Base-by-base conservation (phyloP, 2,888 invertebrate species). In the Drosophila borealis region DNA sequence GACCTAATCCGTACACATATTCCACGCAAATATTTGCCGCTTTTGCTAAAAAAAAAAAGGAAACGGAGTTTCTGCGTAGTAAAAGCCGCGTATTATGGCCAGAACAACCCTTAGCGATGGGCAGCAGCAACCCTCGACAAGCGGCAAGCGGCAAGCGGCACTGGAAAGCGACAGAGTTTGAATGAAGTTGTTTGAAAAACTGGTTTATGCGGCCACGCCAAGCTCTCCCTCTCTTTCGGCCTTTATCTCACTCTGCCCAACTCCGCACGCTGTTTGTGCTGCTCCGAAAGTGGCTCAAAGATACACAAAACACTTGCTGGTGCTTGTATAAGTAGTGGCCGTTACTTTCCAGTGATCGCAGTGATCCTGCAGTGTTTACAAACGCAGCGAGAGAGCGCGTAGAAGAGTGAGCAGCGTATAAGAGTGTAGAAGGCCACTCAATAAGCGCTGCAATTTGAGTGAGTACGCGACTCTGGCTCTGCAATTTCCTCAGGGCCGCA, bases 91-190 rank as follows among this genome's bases (percentile, higher is more conserved):
- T 69, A 67, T 48, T 33, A 17, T 37, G 36, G 25, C 33, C 10
- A 49, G 42, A 54, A 49, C 69, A 45, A 70, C 70, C 65, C 73
- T 64, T 64, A 68, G 69, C 68, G 36, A 55, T 25, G 14, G 29
- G 8, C 46, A 29, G 21, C 44, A 67, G 25, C 74, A 65, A 75
- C 76, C 80, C 76, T 59, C 50, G 19, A 46, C 17, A 44, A 60
- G 60, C 29, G 29, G 60, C 36, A 55, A 29, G 45, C 37, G 25
- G 66, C 25, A 41, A 45, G 36, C 37, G 34, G 68, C 57, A 56
- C 44, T 76, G 76, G 70, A 76, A 76, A 36, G 21, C 37, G 50
- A 53, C 51, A 61, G 54, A 63, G 63, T 63, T 29, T 56, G 50
- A 62, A 51, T 74, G 69, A 55, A 70, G 76, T 75, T 69, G 42